phyloP scores from a whole-genome alignment of 2,888 invertebrate genomes.

The Heliconius ethilla region DNA sequence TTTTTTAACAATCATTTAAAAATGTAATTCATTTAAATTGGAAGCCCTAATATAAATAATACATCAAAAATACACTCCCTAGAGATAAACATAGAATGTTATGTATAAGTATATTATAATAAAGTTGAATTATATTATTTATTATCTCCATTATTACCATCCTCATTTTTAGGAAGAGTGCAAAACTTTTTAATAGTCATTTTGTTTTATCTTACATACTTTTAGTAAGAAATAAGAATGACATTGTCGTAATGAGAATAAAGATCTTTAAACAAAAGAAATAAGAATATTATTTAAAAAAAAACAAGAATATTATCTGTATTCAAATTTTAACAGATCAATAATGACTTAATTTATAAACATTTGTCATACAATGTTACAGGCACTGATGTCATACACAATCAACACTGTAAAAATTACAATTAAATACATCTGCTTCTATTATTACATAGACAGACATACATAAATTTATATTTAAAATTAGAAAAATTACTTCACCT shows the following conservation, averaged over 20 bases:
- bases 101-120: not conserved
- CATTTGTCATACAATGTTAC: not conserved
- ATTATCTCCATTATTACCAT: not conserved
- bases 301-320: too few relatives aligned
- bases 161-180: not conserved
- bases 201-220: too few relatives aligned
- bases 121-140: not conserved
- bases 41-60: constrained; percentile 33
- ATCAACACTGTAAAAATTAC: not conserved
- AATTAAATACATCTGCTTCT: not conserved
- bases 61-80: constrained; percentile 1
- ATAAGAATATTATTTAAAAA: too few relatives aligned
- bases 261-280: too few relatives aligned
- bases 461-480: not conserved
- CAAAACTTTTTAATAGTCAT: not conserved
- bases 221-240: too few relatives aligned
- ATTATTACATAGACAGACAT: not conserved
- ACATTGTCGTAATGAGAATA: too few relatives aligned
- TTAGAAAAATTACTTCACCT: not conserved
- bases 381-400: not conserved
- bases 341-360: not conserved
- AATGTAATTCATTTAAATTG: not conserved
- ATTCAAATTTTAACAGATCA: not conserved
- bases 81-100: not conserved
- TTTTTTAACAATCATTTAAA: too few relatives aligned